A percentile compares a stretch with the other conserved stretches of the same genome.
Evolutionary conservation across 2,888 invertebrate genomes (phyloP).

Genomic region (Deladenus siricidicola): DNA sequence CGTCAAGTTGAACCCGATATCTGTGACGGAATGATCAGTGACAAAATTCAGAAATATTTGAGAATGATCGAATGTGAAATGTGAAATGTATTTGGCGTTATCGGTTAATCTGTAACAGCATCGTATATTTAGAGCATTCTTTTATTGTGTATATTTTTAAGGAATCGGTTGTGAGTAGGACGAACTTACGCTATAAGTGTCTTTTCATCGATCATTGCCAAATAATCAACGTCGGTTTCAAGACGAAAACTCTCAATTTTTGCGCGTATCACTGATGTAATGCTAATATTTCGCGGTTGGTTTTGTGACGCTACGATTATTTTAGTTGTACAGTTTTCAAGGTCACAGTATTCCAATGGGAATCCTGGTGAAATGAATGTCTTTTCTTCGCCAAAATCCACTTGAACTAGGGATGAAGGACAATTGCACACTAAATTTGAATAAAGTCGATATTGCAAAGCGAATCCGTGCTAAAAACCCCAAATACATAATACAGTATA

Average conservation of each 20-base stretch:
- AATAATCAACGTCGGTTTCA: slow-evolving; percentile 21
- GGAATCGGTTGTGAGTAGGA: background rate
- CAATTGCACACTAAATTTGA: slow-evolving; percentile 11
- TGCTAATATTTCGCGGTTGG: background rate
- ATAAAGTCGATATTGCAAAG: too few relatives aligned
- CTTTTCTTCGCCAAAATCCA: background rate
- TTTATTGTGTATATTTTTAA: too few relatives aligned
- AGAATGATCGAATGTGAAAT: slow-evolving; percentile 20
- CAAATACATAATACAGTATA: too few relatives aligned
- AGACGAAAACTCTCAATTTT: slow-evolving; percentile 11
- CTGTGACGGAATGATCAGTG: slow-evolving; percentile 22
- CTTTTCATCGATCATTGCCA: slow-evolving; percentile 4
- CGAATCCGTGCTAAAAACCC: too few relatives aligned
- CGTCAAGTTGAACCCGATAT: slow-evolving; percentile 23
- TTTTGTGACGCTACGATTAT: background rate
- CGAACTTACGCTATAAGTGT: slow-evolving; percentile 1
- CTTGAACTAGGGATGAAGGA: background rate
- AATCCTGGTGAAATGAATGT: slow-evolving; percentile 21
- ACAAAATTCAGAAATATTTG: slow-evolving; percentile 12
- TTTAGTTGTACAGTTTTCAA: slow-evolving; percentile 13
- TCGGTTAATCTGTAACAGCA: slow-evolving; percentile 14
- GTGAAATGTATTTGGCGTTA: slow-evolving; percentile 13
- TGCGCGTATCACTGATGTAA: slow-evolving; percentile 7
- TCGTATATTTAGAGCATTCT: background rate
- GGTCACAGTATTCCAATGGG: slow-evolving; percentile 26